Conservation (phyloP, 2,797 vertebrate species). For the Cirrhinus molitorella region DNA sequence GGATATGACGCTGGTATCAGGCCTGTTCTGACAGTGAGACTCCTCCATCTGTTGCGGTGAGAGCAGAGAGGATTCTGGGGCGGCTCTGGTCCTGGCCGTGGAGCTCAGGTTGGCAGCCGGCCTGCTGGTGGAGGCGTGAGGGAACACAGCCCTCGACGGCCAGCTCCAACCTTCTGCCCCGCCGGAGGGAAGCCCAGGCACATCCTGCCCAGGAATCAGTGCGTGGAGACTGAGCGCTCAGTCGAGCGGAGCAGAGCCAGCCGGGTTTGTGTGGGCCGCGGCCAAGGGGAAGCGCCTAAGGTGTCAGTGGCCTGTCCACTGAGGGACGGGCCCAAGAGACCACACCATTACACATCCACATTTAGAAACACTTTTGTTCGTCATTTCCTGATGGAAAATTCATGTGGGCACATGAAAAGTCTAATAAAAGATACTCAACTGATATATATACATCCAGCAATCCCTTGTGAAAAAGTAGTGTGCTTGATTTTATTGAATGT, state of each 20-base stretch:
- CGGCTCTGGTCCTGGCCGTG: constrained; percentile 14
- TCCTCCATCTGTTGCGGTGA: background rate
- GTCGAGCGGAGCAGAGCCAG: constrained; percentile 48
- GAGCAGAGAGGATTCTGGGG: constrained; percentile 13
- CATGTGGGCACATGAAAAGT: background rate
- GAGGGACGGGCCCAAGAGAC: constrained; percentile 21
- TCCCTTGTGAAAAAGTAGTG: background rate
- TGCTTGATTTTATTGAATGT: background rate
- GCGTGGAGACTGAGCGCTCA: background rate
- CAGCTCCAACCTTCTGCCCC: constrained; percentile 46
- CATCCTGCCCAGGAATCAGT: constrained; percentile 21
- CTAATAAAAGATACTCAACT: background rate
- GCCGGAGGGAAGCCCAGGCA: constrained; percentile 33
- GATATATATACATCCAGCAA: background rate
- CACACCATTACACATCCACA: background rate
- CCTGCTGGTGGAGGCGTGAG: constrained; percentile 33
- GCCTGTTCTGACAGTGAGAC: background rate
- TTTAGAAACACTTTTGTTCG: constrained; percentile 22
- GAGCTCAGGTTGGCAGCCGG: constrained; percentile 1
- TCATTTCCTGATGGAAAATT: background rate
- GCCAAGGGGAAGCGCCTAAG: constrained; percentile 52
- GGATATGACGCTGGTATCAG: background rate
- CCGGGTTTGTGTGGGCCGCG: constrained; percentile 31
- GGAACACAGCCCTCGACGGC: constrained; percentile 21
- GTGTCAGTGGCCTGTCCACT: constrained; percentile 43